phyloP scores from a whole-genome alignment of 1,140 invertebrate genomes.

The Drosophila triauraria region DNA sequence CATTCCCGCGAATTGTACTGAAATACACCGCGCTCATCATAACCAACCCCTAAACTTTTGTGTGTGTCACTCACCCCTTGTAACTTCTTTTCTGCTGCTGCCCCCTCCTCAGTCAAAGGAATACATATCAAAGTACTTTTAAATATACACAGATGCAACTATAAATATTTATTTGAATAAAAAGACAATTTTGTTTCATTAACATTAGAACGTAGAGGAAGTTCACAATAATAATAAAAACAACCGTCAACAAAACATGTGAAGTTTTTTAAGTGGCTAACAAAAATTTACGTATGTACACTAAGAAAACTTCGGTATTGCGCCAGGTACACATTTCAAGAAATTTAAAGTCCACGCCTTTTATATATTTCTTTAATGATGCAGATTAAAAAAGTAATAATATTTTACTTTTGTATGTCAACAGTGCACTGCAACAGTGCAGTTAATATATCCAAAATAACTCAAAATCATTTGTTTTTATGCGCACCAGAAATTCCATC shows the following conservation, averaged over 20 bases:
- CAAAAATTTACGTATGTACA: constrained; percentile 2
- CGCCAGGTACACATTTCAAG: constrained; percentile 6
- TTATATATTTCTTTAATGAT: neutral
- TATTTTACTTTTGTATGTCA: neutral
- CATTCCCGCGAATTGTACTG: neutral
- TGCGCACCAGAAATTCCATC: neutral
- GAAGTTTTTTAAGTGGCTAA: neutral
- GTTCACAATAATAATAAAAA: neutral
- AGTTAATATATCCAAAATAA: neutral
- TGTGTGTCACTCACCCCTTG: constrained; percentile 67
- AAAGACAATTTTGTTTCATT: neutral
- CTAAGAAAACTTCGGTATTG: constrained; percentile 1
- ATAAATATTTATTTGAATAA: neutral
- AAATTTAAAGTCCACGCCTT: constrained; percentile 7
- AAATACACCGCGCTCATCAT: constrained; percentile 33
- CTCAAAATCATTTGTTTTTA: neutral
- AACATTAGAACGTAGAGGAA: neutral
- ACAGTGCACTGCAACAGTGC: neutral
- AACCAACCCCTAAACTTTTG: constrained; percentile 62
- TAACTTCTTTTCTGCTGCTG: constrained; percentile 30
- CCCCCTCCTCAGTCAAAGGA: neutral
- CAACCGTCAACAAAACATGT: neutral
- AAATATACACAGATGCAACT: neutral
- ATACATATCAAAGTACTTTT: constrained; percentile 1
- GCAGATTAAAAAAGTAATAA: neutral